Percentiles rank a stretch among this genome's conserved stretches.
Evolutionary conservation across 1,140 invertebrate genomes (phyloP).

Genomic region (Drosophila virilis): DNA sequence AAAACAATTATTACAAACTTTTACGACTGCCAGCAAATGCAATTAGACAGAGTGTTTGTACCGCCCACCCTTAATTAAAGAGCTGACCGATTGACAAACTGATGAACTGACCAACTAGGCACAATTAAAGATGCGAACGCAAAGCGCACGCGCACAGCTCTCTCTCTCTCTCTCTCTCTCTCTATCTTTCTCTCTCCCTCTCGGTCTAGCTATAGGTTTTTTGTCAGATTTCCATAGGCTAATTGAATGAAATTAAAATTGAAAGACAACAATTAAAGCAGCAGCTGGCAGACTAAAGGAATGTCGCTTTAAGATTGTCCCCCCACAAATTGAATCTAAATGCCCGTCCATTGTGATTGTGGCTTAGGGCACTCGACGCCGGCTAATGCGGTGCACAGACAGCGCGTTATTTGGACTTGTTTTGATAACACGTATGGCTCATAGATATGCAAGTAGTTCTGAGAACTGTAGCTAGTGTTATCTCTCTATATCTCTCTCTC

Average conservation of each 20-base stretch:
- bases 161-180: slow-evolving; percentile 17
- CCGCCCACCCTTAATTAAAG: slow-evolving; percentile 73
- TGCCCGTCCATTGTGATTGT: slow-evolving; percentile 34
- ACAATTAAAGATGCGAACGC: slow-evolving; percentile 57
- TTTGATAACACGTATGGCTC: slow-evolving; percentile 30
- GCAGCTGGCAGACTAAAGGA: slow-evolving; percentile 22
- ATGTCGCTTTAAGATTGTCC: slow-evolving; percentile 36
- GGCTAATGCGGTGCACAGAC: slow-evolving; percentile 17
- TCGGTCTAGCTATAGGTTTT: slow-evolving; percentile 11
- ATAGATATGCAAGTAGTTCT: slow-evolving; percentile 22
- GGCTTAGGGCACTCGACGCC: background rate
- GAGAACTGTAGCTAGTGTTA: slow-evolving; percentile 28
- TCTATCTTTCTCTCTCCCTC: no score
- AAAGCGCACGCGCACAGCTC: slow-evolving; percentile 45
- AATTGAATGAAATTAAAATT: slow-evolving; percentile 79
- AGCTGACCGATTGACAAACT: slow-evolving; percentile 5
- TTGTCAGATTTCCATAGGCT: slow-evolving; percentile 70
- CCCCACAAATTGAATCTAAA: slow-evolving; percentile 24
- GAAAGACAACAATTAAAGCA: slow-evolving; percentile 60
- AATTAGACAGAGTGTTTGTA: slow-evolving; percentile 63
- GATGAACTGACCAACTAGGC: slow-evolving; percentile 22
- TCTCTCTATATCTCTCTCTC: slow-evolving; percentile 5
- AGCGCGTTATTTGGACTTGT: slow-evolving; percentile 35
- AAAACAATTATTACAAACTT: background rate
- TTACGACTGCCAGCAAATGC: slow-evolving; percentile 52